Conservation (phyloP, 2,797 vertebrate species). For the Tadarida brasiliensis region DNA sequence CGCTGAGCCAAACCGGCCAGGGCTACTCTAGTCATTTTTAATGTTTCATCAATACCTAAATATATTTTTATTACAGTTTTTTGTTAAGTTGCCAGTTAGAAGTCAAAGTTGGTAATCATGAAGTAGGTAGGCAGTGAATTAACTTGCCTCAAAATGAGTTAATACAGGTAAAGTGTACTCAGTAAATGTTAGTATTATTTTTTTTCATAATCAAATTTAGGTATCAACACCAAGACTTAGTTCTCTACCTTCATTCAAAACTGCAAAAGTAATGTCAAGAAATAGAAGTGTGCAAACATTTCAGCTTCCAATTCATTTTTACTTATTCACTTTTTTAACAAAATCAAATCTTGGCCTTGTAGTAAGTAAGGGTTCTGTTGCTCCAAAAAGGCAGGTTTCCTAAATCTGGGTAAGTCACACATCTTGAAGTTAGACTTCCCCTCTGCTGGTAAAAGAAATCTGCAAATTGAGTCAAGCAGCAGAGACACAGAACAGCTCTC, state of each 20-base stretch:
- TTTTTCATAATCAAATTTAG: conserved; percentile 27
- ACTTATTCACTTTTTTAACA: not conserved
- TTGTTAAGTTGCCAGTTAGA: not conserved
- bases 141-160: not conserved
- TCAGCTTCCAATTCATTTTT: not conserved
- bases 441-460: not conserved
- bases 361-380: not conserved
- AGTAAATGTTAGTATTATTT: not conserved
- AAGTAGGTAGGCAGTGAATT: conserved; percentile 1
- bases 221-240: not conserved
- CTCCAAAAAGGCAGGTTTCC: not conserved
- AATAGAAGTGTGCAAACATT: conserved; percentile 31
- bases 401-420: not conserved
- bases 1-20: too few relatives aligned
- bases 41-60: not conserved
- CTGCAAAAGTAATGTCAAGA: not conserved
- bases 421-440: not conserved
- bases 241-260: not conserved
- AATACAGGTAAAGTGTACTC: not conserved
- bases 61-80: conserved; percentile 1
- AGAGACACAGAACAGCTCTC: not conserved
- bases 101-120: conserved; percentile 18
- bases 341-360: not conserved
- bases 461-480: not conserved
- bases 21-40: not conserved